A percentile compares a stretch with the other conserved stretches of the same genome.
These are phyloP conservation scores for Noctua janthe DNA, from an alignment of 2,888 invertebrate species.

Conservation along the genomic window DNA sequence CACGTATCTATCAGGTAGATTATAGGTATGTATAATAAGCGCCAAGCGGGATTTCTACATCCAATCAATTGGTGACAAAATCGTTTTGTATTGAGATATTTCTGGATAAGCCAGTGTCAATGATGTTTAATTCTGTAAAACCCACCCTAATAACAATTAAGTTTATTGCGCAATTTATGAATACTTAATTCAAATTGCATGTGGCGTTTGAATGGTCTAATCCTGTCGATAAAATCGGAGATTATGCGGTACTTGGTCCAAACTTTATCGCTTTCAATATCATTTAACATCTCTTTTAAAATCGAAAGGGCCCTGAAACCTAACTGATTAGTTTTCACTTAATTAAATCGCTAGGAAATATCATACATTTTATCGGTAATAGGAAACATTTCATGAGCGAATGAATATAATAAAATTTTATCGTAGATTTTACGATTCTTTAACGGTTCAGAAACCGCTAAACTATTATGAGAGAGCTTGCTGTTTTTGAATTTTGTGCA, in stretches of 20 bases:
- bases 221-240: conserved; percentile 13
- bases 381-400: conserved; percentile 15
- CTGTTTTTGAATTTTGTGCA: conserved; percentile 31
- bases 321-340: conserved; percentile 23
- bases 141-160: neutral
- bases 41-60: neutral
- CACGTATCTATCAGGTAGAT: neutral
- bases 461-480: neutral
- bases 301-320: conserved; percentile 2
- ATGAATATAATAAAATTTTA: conserved; percentile 19
- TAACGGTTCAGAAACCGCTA: conserved; percentile 2
- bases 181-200: conserved; percentile 1
- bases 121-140: neutral
- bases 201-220: conserved; percentile 18
- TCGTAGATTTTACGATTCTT: conserved; percentile 11
- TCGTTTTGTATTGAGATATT: neutral
- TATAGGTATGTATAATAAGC: too few species aligned
- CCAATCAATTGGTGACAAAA: neutral
- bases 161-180: neutral
- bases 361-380: neutral
- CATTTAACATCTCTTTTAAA: conserved; percentile 14
- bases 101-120: neutral
- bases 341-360: neutral
- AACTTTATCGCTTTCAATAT: conserved; percentile 15
- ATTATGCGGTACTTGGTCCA: conserved; percentile 17